Evolutionary conservation across 1,140 invertebrate species (phyloP).

Genomic region (Tetragnatha versicolor): DNA sequence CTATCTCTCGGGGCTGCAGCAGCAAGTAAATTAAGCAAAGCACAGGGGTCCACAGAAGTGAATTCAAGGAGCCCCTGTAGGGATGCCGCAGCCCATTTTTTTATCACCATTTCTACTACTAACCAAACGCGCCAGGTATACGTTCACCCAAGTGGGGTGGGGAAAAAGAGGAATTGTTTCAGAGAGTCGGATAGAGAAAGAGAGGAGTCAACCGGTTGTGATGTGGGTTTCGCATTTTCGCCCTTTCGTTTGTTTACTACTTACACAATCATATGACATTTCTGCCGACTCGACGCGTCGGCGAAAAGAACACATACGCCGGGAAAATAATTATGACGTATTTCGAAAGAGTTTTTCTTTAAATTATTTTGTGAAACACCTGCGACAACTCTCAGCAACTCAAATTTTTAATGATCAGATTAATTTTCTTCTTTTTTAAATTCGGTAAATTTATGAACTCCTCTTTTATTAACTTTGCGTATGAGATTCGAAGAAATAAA

Average conservation of each 20-base stretch:
- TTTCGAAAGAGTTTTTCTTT: no score
- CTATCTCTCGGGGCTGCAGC: slow-evolving; percentile 33
- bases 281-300: no score
- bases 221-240: slow-evolving; percentile 20
- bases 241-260: slow-evolving; percentile 29
- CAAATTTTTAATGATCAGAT: no score
- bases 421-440: no score
- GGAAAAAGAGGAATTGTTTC: slow-evolving; percentile 21
- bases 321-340: no score
- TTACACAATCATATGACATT: no score
- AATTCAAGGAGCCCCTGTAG: slow-evolving; percentile 53
- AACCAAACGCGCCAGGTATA: slow-evolving; percentile 44
- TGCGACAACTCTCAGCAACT: no score
- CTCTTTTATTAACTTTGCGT: no score
- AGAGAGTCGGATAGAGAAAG: slow-evolving; percentile 14
- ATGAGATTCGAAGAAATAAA: no score
- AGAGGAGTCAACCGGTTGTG: slow-evolving; percentile 35
- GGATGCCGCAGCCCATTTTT: slow-evolving; percentile 23
- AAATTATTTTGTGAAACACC: no score
- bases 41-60: slow-evolving; percentile 53
- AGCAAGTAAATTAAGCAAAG: slow-evolving; percentile 54
- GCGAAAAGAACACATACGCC: no score
- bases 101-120: slow-evolving; percentile 35
- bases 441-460: no score
- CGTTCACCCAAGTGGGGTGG: slow-evolving; percentile 34